These are phyloP conservation scores for Leptogaster cylindrica DNA, from an alignment of 2,888 invertebrate genomes.

Conservation along the genomic window DNA sequence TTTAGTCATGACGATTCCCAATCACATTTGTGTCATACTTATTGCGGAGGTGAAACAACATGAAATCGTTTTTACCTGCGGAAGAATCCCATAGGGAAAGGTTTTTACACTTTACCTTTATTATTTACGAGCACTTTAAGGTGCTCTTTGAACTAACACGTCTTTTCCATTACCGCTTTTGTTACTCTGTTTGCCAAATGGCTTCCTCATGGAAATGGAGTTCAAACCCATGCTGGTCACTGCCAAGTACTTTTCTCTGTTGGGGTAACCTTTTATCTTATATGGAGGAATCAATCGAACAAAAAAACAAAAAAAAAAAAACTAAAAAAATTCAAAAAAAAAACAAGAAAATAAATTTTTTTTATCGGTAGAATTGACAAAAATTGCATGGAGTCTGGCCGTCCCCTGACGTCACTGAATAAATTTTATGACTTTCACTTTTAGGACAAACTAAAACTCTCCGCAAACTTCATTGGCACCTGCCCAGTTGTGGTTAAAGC, in stretches of 20 bases:
- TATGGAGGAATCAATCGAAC: constrained; percentile 27
- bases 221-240: constrained; percentile 34
- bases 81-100: background rate
- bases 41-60: constrained; percentile 35
- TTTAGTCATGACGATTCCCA: constrained; percentile 17
- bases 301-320: background rate
- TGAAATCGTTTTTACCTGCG: constrained; percentile 28
- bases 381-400: too few relatives aligned
- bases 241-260: constrained; percentile 37
- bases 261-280: constrained; percentile 23
- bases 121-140: constrained; percentile 40
- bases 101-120: constrained; percentile 36
- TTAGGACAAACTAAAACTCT: constrained; percentile 1
- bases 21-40: constrained; percentile 28
- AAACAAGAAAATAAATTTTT: background rate
- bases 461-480: background rate
- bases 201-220: constrained; percentile 34
- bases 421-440: constrained; percentile 24
- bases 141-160: constrained; percentile 38
- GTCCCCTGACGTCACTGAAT: constrained; percentile 12
- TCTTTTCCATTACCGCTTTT: constrained; percentile 36
- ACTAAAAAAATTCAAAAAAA: background rate
- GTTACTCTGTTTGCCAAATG: constrained; percentile 37
- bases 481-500: constrained; percentile 3
- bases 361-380: background rate